A percentile compares a stretch with the other conserved stretches of the same genome.
These are phyloP conservation scores for Embiotoca jacksoni DNA, from an alignment of 2,113 vertebrate genomes.

Conservation along the genomic window DNA sequence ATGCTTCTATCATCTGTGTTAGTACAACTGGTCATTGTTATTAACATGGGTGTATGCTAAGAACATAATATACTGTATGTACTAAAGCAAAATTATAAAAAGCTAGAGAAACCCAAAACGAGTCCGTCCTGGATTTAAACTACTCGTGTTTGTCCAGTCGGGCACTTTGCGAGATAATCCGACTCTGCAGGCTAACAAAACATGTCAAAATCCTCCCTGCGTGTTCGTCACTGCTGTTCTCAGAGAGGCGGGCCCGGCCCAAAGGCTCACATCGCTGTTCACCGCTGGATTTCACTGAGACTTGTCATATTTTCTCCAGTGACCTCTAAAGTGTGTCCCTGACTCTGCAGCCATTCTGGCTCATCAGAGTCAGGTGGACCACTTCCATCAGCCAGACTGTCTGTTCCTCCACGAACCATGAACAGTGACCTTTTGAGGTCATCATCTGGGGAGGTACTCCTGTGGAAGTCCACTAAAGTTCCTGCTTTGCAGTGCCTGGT, in stretches of 20 bases:
- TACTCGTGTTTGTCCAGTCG: conserved; percentile 22
- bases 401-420: background rate
- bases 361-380: conserved; percentile 42
- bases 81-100: conserved; percentile 42
- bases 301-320: conserved; percentile 31
- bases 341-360: conserved; percentile 24
- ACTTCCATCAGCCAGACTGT: conserved; percentile 27
- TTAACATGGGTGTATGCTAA: conserved; percentile 4
- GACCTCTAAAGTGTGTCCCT: conserved; percentile 28
- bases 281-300: conserved; percentile 22
- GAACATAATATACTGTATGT: conserved; percentile 31
- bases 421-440: conserved; percentile 30
- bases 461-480: conserved; percentile 91
- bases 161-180: conserved; percentile 42
- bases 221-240: conserved; percentile 34
- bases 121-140: conserved; percentile 25
- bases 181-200: conserved; percentile 41
- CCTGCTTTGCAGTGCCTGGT: conserved; percentile 87
- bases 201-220: conserved; percentile 50
- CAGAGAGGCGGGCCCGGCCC: conserved; percentile 23
- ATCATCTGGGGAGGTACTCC: conserved; percentile 94
- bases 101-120: conserved; percentile 20
- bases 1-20: conserved; percentile 23
- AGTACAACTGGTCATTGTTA: conserved; percentile 8
- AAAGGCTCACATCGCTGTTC: conserved; percentile 21